Base-by-base conservation (phyloP, 2,888 invertebrate species). In the Drosophila anceps region DNA sequence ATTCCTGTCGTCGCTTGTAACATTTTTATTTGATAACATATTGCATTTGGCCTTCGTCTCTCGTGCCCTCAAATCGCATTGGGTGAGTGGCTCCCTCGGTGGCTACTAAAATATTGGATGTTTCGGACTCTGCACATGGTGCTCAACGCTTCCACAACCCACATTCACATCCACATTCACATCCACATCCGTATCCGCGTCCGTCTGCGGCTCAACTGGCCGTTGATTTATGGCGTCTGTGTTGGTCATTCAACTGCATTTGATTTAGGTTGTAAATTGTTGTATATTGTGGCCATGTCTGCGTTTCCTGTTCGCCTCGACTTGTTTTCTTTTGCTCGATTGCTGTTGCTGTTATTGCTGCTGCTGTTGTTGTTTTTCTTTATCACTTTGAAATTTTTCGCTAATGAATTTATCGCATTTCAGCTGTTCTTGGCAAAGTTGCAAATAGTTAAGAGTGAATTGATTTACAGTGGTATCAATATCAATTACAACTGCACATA, bases 11-110 rank as follows among this genome's bases (percentile, higher is more conserved):
- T 82, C 90, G 89, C 81, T 80, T 89, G 89, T 87, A 72, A 90
- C 90, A 90, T 90, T 90, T 87, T 90, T 87, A 86, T 86, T 87
- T 87, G 86, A 86, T 88, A 86, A 90, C 86, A 89, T 90, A 90
- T 90, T 89, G 84, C 89, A 84, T 73, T 81, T 81, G 79, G 79
- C 76, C 75, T 70, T 76, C 73, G 54, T 54, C 39, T 37, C 73
- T 67, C 71, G 70, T 57, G 74, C 50, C 41, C 43, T 67, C 54
- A 50, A 74, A 70, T 88, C 53, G 81, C 72, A 76, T 74, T 59
- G 73, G 66, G 55, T 29, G 67, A 68, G 44, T 66, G 63, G 62
- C 10, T 67, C 68, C 54, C 69, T 54, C 54, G 54, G 54, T 37
- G 37, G 53, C 39, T 61, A 69, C 86, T 80, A 89, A 88, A 89